Evolutionary conservation across 2,113 vertebrate species (phyloP), one percentile per base, ranked within the genome.

Genomic region (Sphaerodactylus townsendi): DNA sequence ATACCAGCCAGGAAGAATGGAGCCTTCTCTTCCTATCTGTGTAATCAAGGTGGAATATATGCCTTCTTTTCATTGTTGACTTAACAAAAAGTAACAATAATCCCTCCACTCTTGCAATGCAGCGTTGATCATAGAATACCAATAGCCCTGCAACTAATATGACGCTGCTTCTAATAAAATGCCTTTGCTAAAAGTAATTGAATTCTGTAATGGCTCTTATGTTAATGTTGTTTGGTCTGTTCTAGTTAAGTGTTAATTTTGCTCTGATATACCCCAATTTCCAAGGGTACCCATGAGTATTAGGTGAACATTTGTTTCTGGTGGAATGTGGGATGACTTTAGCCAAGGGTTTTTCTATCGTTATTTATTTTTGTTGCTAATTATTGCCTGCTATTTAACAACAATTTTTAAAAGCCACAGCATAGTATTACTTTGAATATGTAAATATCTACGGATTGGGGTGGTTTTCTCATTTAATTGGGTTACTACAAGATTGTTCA

Each of bases 151-250:
- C 1, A 76, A 85, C 5, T 66, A 90, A 93, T 85, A 82, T 87
- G 91, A 86, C 87, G 83, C 66, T 82, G 84, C 25, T 86, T 33
- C 0, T 88, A 91, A 92, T 93, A 93, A 92, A 93, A 90, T 90
- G 84, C 88, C 91, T 91, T 87, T 69, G 88, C 91, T 83, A 94
- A 75, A 86, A 86, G 76, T 91, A 90, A 79, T 85, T 91, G 88
- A 85, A 81, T 92, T 92, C 83, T 39, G 0, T 87, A 89, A 88
- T 87, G 81, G 92, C 87, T 91, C 84, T 87, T 83, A 89, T 77
- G 86, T 93, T 65, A 46, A 69, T 87, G 66, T n/a, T 88, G 90
- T 87, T 94, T 91, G 70, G 84, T 87, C 88, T 86, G 53, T 84
- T 85, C 0, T 65, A 91, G 85, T 91, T 86, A 87, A 80, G 44